phyloP scores from a whole-genome alignment of 2,888 invertebrate genomes.

The Apamea crenata region DNA sequence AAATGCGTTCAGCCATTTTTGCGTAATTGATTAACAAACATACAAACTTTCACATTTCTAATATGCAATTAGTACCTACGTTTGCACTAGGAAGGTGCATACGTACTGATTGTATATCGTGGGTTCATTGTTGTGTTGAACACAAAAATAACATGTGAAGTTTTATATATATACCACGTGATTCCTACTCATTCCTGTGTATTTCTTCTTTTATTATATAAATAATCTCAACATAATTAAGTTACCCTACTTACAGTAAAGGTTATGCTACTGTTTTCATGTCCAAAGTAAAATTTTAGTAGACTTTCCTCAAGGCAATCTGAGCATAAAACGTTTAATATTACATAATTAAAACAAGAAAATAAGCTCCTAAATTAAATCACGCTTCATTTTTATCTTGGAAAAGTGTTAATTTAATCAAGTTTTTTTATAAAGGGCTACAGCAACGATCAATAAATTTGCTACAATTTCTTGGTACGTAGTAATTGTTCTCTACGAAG shows the following conservation, averaged over 20 bases:
- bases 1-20: not conserved
- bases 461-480: not conserved
- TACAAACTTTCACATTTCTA: not conserved
- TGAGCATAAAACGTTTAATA: slow-evolving; percentile 35
- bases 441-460: slow-evolving; percentile 4
- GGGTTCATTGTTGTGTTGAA: not conserved
- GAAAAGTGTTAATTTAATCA: slow-evolving; percentile 27
- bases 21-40: not conserved
- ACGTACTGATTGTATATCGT: too few relatives aligned
- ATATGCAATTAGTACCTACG: not conserved
- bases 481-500: not conserved
- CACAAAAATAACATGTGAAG: slow-evolving; percentile 1
- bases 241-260: not conserved
- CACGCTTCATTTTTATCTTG: slow-evolving; percentile 13
- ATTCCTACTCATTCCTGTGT: not conserved
- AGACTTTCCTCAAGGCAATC: slow-evolving; percentile 18
- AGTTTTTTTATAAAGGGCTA: not conserved
- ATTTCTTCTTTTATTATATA: not conserved
- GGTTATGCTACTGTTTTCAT: slow-evolving; percentile 30
- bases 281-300: slow-evolving; percentile 30
- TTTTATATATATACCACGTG: not conserved
- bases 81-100: not conserved
- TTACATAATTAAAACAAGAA: slow-evolving; percentile 42
- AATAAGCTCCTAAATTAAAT: slow-evolving; percentile 36
- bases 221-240: slow-evolving; percentile 20